Evolutionary conservation across 2,797 vertebrate species (phyloP).

Genomic region (Tokudaia muenninki): DNA sequence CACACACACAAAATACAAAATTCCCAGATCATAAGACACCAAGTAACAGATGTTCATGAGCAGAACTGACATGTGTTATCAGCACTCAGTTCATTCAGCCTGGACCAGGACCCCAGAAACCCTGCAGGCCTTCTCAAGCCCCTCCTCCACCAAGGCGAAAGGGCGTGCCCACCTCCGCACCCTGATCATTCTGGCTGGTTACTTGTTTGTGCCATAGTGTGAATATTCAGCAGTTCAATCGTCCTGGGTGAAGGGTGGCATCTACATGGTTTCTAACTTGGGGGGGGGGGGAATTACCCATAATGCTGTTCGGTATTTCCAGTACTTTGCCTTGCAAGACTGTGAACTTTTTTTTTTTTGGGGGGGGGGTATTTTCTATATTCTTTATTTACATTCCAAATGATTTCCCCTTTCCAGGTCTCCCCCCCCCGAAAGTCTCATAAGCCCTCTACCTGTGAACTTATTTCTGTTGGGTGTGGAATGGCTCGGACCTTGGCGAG

Average conservation of each 20-base stretch:
- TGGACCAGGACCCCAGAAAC: neutral
- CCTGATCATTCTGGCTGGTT: neutral
- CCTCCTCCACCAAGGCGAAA: neutral
- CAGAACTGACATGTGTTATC: neutral
- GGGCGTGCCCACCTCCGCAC: neutral
- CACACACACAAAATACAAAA: neutral
- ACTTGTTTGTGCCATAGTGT: neutral
- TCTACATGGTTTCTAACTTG: neutral
- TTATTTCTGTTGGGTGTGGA: neutral
- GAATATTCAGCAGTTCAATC: neutral
- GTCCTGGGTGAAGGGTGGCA: neutral
- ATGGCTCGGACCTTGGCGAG: neutral
- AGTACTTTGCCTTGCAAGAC: neutral
- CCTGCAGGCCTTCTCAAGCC: neutral
- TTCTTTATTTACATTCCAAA: too few relatives aligned
- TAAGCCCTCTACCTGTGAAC: neutral
- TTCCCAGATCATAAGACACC: neutral
- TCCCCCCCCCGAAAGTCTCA: too few relatives aligned
- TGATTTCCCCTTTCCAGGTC: too few relatives aligned
- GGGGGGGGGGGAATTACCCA: too few relatives aligned
- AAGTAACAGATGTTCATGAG: neutral
- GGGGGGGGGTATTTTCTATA: too few relatives aligned
- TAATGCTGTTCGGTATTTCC: neutral
- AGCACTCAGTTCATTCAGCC: neutral
- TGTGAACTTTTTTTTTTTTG: neutral